Evolutionary conservation across 30 jellyfish, hydroid and myxozoan genomes (phyloP).

Genomic region (Aurelia aurita complex sp. Pacific): DNA sequence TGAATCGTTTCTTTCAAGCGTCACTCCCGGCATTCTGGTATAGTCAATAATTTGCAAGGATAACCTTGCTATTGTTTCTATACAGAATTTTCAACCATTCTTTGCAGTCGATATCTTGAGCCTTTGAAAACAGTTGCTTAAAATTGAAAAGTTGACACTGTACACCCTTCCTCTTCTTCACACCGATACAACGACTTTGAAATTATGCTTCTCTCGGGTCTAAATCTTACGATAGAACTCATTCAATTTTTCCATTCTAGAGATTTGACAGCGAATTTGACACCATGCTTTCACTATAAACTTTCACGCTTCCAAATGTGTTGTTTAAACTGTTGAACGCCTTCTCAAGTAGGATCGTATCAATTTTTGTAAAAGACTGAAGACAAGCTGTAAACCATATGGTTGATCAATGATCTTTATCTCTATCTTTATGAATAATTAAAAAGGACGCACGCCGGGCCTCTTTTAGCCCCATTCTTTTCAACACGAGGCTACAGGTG

Average conservation of each 20-base stretch:
- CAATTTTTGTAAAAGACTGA: neutral
- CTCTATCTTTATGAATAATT: conserved; percentile 40
- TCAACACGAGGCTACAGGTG: conserved; percentile 72
- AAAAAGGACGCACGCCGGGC: conserved; percentile 51
- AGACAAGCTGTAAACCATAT: conserved; percentile 25
- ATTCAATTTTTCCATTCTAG: too few species aligned
- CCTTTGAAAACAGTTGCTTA: too few species aligned
- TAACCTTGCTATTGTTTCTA: neutral
- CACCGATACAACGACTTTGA: too few species aligned
- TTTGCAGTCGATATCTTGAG: too few species aligned
- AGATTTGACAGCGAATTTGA: too few species aligned
- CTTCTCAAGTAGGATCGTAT: neutral
- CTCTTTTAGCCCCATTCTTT: conserved; percentile 25
- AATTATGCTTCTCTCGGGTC: too few species aligned
- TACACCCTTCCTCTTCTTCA: too few species aligned
- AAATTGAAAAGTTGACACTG: too few species aligned
- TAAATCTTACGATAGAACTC: too few species aligned
- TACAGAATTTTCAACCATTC: neutral
- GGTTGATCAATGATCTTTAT: conserved; percentile 65
- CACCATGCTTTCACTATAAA: too few species aligned
- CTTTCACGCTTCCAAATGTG: too few species aligned
- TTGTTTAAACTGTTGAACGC: too few species aligned
- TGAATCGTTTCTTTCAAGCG: conserved; percentile 9
- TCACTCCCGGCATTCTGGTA: conserved; percentile 5
- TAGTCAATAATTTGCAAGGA: neutral